Base-by-base conservation (phyloP, 53 echinoderm and acorn worm species). In the Zoroaster sp. region DNA sequence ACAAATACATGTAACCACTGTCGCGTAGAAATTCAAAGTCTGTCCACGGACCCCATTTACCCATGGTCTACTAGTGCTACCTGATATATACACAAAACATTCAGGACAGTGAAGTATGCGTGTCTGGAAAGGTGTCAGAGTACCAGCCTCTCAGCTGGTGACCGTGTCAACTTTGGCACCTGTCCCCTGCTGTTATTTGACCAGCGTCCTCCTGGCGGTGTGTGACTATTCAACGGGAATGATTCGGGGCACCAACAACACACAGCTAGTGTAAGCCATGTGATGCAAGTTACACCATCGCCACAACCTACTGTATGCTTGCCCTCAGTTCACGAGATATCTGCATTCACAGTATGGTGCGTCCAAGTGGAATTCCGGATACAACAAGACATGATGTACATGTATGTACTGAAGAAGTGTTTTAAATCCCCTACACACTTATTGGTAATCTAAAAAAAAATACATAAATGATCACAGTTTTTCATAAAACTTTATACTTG, bases 91-190 rank as follows among this genome's bases (percentile, higher is more conserved):
- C n/a, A n/a, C n/a, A n/a, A n/a, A n/a, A n/a, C n/a, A n/a, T n/a
- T n/a, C n/a, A 59, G 9, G 9, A 59, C 25, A 2, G 63, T 28
- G 63, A 59, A 59, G 11, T 70, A 17, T 36, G 4, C 32, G 34
- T 67, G 82, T 82, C 82, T 82, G 82, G 82, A 67, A 82, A 82
- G 82, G 82, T 82, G 82, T 67, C 82, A 82, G 68, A 66, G 82
- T 82, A 66, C 82, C 66, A 82, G 66, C 66, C 82, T 32, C 82
- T 82, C 82, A 82, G 82, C 82, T 82, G 68, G 82, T 82, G 82
- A 82, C 82, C 66, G 68, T 82, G 82, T 82, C 68, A 82, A 66
- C 42, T 82, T 47, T 66, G 69, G 85, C 85, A 85, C 70, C 85
- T 69, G 36, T 85, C 51, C 52, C 46, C 85, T 70, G 85, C 85